Evolutionary conservation across 2,797 vertebrate species (phyloP).

Genomic region (Salarias fasciatus): DNA sequence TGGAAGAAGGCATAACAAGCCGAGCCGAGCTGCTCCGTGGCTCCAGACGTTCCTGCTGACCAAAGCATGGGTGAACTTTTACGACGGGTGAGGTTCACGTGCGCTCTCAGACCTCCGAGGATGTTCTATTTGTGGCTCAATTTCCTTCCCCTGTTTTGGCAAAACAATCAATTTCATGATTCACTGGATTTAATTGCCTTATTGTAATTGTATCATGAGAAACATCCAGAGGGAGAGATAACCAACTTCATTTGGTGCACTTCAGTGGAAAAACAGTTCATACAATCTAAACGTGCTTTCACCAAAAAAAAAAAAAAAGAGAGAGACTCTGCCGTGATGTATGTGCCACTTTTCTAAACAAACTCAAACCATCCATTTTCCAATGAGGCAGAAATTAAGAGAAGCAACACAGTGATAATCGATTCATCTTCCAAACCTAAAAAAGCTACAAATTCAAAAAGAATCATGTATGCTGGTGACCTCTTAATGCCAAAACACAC

Average conservation of each 20-base stretch:
- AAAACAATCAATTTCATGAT: constrained; percentile 79
- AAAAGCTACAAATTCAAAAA: neutral
- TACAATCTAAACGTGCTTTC: constrained; percentile 30
- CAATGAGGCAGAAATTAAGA: neutral
- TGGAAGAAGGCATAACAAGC: neutral
- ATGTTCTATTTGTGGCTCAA: constrained; percentile 49
- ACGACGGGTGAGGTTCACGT: constrained; percentile 21
- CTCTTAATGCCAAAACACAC: constrained; percentile 12
- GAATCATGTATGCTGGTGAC: neutral
- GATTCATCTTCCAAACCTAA: neutral
- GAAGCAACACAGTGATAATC: constrained; percentile 3
- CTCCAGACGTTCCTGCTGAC: constrained; percentile 18
- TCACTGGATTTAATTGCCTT: constrained; percentile 71
- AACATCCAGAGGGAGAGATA: constrained; percentile 66
- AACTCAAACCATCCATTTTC: constrained; percentile 5
- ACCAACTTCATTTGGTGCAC: constrained; percentile 60
- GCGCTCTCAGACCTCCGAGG: constrained; percentile 37
- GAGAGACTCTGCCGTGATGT: constrained; percentile 12
- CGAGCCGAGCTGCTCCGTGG: constrained; percentile 11
- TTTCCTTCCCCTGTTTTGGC: constrained; percentile 51
- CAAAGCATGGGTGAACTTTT: constrained; percentile 10
- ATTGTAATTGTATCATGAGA: constrained; percentile 73
- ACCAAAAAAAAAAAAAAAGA: too few relatives aligned
- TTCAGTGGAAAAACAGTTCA: constrained; percentile 47
- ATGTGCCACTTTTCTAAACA: neutral